Evolutionary conservation across 2,888 invertebrate species (phyloP).

Genomic region (Heliconius sara): DNA sequence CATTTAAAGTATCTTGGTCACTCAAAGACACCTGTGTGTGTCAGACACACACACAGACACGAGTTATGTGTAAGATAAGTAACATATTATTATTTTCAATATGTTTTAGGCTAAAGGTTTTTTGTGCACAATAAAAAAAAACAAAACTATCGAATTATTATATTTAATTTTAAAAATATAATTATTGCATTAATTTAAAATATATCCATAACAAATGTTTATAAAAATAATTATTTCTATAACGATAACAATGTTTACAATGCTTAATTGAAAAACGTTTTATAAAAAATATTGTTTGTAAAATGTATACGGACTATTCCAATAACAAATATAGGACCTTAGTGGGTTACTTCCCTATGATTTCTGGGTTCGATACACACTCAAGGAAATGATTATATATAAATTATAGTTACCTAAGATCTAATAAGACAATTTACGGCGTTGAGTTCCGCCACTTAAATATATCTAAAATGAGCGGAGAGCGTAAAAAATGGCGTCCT

Average conservation of each 20-base stretch:
- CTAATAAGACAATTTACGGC: background rate
- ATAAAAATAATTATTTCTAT: slow-evolving; percentile 50
- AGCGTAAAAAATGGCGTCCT: background rate
- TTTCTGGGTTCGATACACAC: background rate
- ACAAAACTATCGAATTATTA: slow-evolving; percentile 55
- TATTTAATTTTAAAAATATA: slow-evolving; percentile 58
- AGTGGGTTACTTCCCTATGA: background rate
- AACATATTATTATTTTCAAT: background rate
- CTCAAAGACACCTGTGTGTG: no score
- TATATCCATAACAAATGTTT: slow-evolving; percentile 53
- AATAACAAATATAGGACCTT: background rate
- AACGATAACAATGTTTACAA: slow-evolving; percentile 32
- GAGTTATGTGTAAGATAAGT: no score
- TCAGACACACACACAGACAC: no score
- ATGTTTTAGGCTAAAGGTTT: background rate
- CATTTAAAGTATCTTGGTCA: no score
- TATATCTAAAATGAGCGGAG: background rate
- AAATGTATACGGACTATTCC: slow-evolving; percentile 1
- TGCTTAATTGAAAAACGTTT: background rate
- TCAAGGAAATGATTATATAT: background rate
- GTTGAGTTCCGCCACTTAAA: background rate
- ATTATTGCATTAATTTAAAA: slow-evolving; percentile 63
- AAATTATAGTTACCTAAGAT: background rate
- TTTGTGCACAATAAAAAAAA: background rate
- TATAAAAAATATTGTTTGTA: background rate